Conservation (phyloP, 2,113 vertebrate species). For the Corvus moneduloides region DNA sequence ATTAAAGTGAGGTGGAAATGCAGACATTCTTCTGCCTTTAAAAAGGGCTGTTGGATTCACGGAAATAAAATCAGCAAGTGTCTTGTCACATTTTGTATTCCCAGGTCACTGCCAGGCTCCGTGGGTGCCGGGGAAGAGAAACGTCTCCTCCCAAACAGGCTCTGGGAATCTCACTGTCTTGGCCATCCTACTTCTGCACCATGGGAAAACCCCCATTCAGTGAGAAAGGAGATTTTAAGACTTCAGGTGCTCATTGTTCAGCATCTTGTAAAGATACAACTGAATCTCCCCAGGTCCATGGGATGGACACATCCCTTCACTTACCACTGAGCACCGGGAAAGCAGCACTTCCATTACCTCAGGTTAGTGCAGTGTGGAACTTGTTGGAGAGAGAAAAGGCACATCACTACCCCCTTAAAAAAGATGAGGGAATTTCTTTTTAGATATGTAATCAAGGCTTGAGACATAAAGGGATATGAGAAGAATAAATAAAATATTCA, state of each 20-base stretch:
- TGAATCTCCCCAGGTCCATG: neutral
- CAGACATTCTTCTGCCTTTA: conserved; percentile 52
- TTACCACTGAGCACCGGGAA: neutral
- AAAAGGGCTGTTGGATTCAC: conserved; percentile 13
- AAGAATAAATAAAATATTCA: conserved; percentile 33
- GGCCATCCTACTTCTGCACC: neutral
- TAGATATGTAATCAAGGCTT: neutral
- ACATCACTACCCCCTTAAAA: neutral
- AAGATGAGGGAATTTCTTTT: neutral
- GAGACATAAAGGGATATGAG: neutral
- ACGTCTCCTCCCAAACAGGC: neutral
- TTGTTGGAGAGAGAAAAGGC: neutral
- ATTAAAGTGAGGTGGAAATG: conserved; percentile 53
- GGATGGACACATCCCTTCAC: neutral
- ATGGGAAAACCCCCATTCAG: neutral
- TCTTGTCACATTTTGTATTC: neutral
- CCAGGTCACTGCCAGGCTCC: neutral
- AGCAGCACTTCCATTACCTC: neutral
- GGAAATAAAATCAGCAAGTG: conserved; percentile 3
- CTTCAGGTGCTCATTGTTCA: neutral
- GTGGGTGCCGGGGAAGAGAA: neutral
- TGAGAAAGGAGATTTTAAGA: neutral
- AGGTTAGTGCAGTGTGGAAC: neutral
- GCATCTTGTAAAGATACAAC: neutral
- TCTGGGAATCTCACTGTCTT: rapidly evolving